Conservation (phyloP, 2,888 invertebrate genomes). For the Cataglyphis cursor region DNA sequence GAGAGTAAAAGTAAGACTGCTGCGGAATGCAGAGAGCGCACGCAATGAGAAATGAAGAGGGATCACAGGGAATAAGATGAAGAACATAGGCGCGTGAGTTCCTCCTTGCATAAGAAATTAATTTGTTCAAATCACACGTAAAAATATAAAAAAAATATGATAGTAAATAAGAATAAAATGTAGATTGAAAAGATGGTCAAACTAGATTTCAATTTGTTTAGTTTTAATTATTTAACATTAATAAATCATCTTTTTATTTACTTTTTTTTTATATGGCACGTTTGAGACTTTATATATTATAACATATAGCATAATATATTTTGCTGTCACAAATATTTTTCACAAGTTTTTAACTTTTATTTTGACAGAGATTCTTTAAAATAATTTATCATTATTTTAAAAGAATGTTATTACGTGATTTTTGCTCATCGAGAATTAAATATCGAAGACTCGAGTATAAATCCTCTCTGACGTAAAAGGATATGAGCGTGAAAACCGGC, state of each 20-base stretch:
- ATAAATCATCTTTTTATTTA: not conserved
- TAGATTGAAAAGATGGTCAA: not conserved
- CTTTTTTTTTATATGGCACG: too few species aligned
- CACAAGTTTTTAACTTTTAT: not conserved
- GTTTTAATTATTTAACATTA: not conserved
- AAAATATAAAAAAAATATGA: not conserved
- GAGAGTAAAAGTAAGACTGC: conserved; percentile 46
- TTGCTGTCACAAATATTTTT: not conserved
- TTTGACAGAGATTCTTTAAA: not conserved
- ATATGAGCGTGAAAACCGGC: conserved; percentile 65
- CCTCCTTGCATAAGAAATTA: conserved; percentile 26
- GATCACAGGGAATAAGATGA: conserved; percentile 12
- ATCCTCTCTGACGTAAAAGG: conserved; percentile 56
- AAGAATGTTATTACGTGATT: not conserved
- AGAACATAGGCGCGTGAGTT: conserved; percentile 43
- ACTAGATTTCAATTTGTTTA: not conserved
- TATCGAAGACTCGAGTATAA: not conserved
- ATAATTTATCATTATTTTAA: not conserved
- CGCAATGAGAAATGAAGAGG: conserved; percentile 50
- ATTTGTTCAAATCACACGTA: not conserved
- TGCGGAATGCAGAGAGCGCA: conserved; percentile 36
- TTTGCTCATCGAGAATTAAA: not conserved
- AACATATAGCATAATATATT: not conserved
- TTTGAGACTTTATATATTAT: not conserved
- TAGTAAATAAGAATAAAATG: not conserved